Base-by-base conservation (phyloP, 2,888 invertebrate species). In the Clistopyga incitator region DNA sequence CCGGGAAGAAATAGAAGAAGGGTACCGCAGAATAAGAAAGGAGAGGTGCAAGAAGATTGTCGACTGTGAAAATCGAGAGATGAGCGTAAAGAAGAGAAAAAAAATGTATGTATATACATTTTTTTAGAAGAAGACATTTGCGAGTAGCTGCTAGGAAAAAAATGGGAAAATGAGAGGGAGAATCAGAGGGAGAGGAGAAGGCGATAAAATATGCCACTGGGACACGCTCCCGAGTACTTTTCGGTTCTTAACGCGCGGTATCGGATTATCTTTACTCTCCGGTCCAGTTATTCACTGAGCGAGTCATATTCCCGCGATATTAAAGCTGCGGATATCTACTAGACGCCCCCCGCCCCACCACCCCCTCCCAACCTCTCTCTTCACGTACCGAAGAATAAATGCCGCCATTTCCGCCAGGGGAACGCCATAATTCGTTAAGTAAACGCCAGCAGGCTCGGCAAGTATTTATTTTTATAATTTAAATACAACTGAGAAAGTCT, bases 121-220 rank as follows among this genome's bases (percentile, higher is more conserved):
- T 29, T 4, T 38, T 11, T 15, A 23, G n/a, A 42, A 56, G 34
- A 15, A 29, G 50, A 68, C 59, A 70, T 67, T 29, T 67, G 61
- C 71, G 67, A 38, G 54, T 29, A n/a, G 38, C 34, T 18, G 65
- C 38, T 61, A 54, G 47, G 34, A 38, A 74, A 71, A n/a, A 67
- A 59, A 81, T 42, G 56, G 47, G 29, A 70, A 79, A 54, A 59
- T 56, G 59, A 56, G 76, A 80, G 74, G 83, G 84, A 81, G 86
- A 70, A 70, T 74, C 68, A 84, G 80, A 82, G 84, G 82, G 84
- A 80, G 84, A 86, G 82, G 79, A 81, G 70, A 68, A 38, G 45
- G 65, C 80, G 84, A 88, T 89, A 90, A 91, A 90, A 88, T 88
- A 88, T 90, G 88, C 89, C 86, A 90, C 87, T 88, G 87, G 89